phyloP scores from a whole-genome alignment of 2,797 vertebrate genomes.

The Molossus molossus region DNA sequence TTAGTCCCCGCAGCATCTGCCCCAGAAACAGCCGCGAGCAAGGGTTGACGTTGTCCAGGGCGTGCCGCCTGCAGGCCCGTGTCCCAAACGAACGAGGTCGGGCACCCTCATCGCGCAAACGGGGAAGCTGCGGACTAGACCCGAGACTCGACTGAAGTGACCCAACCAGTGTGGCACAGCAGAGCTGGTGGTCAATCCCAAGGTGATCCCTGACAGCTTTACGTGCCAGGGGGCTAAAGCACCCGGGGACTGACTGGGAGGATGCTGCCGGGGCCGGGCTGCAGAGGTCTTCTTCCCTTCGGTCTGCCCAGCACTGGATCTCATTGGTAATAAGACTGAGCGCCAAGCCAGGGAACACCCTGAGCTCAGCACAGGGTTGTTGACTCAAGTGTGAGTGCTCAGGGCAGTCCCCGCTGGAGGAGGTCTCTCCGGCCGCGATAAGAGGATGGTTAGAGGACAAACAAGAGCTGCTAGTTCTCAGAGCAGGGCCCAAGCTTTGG shows the following conservation, averaged over 20 bases:
- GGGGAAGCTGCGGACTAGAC: background rate
- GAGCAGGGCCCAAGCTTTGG: background rate
- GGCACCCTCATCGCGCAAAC: background rate
- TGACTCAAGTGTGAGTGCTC: background rate
- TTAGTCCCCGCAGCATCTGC: background rate
- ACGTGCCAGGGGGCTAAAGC: background rate
- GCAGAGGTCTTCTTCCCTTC: background rate
- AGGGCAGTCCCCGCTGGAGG: background rate
- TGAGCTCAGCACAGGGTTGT: background rate
- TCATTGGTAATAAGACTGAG: background rate
- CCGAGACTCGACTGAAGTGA: background rate
- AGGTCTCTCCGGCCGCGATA: constrained; percentile 37
- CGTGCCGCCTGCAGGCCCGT: background rate
- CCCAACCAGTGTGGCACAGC: background rate
- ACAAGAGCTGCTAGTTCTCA: constrained; percentile 1
- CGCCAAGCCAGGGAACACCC: background rate
- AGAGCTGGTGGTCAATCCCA: background rate
- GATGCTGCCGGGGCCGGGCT: background rate
- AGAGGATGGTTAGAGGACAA: background rate
- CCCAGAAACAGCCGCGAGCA: background rate
- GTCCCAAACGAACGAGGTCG: background rate
- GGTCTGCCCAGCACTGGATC: background rate
- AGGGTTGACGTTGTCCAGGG: background rate
- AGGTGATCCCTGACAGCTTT: background rate
- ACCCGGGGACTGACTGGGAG: background rate